Evolutionary conservation across 2,888 invertebrate species (phyloP).

Genomic region (Eupithecia insigniata): DNA sequence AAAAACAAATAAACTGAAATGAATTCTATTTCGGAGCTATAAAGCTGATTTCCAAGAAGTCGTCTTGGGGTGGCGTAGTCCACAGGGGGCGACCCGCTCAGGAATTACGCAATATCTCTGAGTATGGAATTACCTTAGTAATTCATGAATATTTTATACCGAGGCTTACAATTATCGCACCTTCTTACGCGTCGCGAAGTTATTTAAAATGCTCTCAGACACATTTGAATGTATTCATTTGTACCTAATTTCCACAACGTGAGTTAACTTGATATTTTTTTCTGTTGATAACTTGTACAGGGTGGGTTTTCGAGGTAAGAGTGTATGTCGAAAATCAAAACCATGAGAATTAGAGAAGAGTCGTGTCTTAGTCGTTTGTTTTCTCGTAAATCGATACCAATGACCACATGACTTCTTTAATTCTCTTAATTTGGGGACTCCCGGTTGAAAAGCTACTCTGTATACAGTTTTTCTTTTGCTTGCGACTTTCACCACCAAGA

Average conservation of each 20-base stretch:
- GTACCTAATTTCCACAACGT: conserved; percentile 2
- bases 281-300: background rate
- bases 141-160: conserved; percentile 28
- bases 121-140: conserved; percentile 26
- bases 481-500: background rate
- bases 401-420: background rate
- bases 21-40: background rate
- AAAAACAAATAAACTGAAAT: background rate
- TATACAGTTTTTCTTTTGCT: background rate
- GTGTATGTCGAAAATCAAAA: background rate
- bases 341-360: background rate
- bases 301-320: background rate
- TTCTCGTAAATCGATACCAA: background rate
- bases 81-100: conserved; percentile 3
- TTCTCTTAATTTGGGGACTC: too few species aligned
- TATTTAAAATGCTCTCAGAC: conserved; percentile 12
- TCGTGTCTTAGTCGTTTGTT: background rate
- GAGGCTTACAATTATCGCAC: conserved; percentile 27
- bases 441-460: too few species aligned
- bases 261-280: conserved; percentile 7
- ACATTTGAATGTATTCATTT: conserved; percentile 9
- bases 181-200: conserved; percentile 11
- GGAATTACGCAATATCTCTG: conserved; percentile 23
- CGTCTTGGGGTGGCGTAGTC: conserved; percentile 1
- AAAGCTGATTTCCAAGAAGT: conserved; percentile 4